Percentiles rank a stretch among this genome's conserved stretches.
Evolutionary conservation across 2,888 invertebrate species (phyloP).

Genomic region (Plemyria rubiginata): DNA sequence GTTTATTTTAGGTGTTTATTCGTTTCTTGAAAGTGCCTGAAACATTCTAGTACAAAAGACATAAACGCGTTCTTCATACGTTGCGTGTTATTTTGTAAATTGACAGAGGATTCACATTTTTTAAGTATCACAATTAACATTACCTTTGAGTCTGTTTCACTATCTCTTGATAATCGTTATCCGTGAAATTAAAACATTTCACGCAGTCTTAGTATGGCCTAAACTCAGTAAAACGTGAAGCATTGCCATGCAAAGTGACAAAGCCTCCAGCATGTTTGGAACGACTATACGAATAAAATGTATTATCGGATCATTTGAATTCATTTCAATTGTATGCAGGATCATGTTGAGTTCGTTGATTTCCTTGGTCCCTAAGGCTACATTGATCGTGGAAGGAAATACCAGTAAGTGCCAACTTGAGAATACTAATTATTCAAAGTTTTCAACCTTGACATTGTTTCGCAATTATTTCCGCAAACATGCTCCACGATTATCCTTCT

Average conservation of each 20-base stretch:
- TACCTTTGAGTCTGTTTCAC: no score
- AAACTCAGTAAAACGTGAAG: no score
- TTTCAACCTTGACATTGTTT: conserved; percentile 53
- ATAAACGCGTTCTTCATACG: conserved; percentile 23
- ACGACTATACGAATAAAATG: no score
- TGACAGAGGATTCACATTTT: not conserved
- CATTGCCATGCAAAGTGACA: no score
- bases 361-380: conserved; percentile 54
- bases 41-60: conserved; percentile 14
- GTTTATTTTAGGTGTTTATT: not conserved
- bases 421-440: conserved; percentile 59
- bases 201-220: no score
- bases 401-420: conserved; percentile 44
- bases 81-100: conserved; percentile 5
- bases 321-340: conserved; percentile 4
- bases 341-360: conserved; percentile 24
- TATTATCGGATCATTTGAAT: not conserved
- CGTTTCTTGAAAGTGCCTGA: not conserved
- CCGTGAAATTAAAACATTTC: no score
- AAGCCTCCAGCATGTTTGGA: no score
- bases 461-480: conserved; percentile 50
- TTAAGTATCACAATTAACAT: not conserved
- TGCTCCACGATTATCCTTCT: conserved; percentile 1
- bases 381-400: conserved; percentile 55
- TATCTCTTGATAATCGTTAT: no score